Evolutionary conservation across 2,888 invertebrate species (phyloP), one percentile per base, ranked within the genome.

Genomic region (Cloeon dipterum): DNA sequence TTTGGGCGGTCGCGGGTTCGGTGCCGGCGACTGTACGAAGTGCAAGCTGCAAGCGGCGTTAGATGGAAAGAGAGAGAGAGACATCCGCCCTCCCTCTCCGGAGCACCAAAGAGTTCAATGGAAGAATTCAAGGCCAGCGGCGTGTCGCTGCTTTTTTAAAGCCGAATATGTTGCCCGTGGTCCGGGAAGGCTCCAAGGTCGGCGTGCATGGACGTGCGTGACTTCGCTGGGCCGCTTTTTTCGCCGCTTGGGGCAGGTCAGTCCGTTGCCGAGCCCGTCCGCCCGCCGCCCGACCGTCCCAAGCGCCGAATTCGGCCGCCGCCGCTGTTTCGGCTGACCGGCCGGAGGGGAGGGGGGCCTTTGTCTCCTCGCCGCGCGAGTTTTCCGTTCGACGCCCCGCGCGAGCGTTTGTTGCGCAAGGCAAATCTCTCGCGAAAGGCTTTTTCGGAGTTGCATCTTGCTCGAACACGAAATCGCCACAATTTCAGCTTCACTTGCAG

Each of bases 331-430:
- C n/a, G 32, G 18, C 19, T 14, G 13, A 26, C 14, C 36, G 36
- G 26, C 11, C 17, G 7, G 14, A n/a, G n/a, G 3, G 19, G 32
- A 18, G 19, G 13, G 18, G 4, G 17, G 19, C 32, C 14, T 25
- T 25, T 14, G 29, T 23, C 36, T 26, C 36, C n/a, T n/a, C n/a
- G n/a, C n/a, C 20, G 23, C 23, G 34, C 34, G 34, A 34, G 34
- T 34, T 34, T 34, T 34, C 29, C 29, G 26, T 20, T 26, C 36
- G 29, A 26, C 26, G 36, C 26, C 26, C 26, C 26, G 34, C 34
- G 25, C 34, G 16, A 34, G 34, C 34, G 34, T 36, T 36, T 36
- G 26, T 26, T 36, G 29, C 26, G 36, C 26, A 26, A 36, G n/a
- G n/a, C n/a, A n/a, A n/a, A n/a, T n/a, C n/a, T n/a, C n/a, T n/a